Percentiles rank a stretch among this genome's conserved stretches.
Conservation (phyloP, 2,888 invertebrate genomes). For the Helleia helle region DNA sequence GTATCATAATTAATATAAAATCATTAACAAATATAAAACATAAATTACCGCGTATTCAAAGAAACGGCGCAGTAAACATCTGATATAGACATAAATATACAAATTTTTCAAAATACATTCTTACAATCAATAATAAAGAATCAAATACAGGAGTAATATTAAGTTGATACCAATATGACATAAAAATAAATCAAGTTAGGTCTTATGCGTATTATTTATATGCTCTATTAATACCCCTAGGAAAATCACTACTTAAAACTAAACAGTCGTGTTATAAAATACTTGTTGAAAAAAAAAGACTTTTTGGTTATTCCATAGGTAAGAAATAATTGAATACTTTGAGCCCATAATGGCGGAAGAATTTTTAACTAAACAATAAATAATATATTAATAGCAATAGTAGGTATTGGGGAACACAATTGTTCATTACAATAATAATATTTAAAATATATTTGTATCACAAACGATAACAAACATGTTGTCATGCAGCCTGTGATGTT, state of each 20-base stretch:
- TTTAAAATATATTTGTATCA: slow-evolving; percentile 34
- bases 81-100: slow-evolving; percentile 2
- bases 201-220: slow-evolving; percentile 30
- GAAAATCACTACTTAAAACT: slow-evolving; percentile 36
- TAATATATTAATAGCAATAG: slow-evolving; percentile 31
- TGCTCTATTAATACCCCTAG: slow-evolving; percentile 32
- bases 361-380: slow-evolving; percentile 38
- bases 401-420: slow-evolving; percentile 26
- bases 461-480: slow-evolving; percentile 33
- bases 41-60: no score
- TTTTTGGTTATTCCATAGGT: slow-evolving; percentile 42
- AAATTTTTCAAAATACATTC: no score
- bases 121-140: no score
- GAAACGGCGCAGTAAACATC: no score
- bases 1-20: neutral
- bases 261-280: slow-evolving; percentile 46
- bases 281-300: slow-evolving; percentile 30
- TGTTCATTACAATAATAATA: slow-evolving; percentile 32
- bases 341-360: slow-evolving; percentile 42
- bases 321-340: slow-evolving; percentile 35
- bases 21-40: neutral
- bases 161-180: slow-evolving; percentile 30
- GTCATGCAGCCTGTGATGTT: slow-evolving; percentile 51
- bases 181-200: slow-evolving; percentile 31
- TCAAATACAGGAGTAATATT: slow-evolving; percentile 11